These are phyloP conservation scores for Drosophila eohydei DNA, from an alignment of 2,888 invertebrate species.

Conservation along the genomic window DNA sequence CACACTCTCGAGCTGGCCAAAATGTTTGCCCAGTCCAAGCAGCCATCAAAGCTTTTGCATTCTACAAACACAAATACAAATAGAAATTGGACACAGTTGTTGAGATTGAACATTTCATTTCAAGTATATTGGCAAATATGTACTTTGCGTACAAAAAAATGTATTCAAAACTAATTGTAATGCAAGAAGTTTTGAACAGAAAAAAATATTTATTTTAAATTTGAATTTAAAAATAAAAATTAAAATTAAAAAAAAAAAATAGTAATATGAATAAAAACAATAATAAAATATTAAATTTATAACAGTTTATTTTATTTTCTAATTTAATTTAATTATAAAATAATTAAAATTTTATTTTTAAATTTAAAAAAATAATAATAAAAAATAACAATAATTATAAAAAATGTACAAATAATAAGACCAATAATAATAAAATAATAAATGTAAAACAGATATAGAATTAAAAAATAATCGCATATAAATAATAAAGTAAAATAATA, in stretches of 20 bases:
- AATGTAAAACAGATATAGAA: too few relatives aligned
- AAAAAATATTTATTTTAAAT: too few relatives aligned
- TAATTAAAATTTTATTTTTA: background rate
- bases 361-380: background rate
- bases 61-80: constrained; percentile 58
- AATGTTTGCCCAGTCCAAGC: constrained; percentile 62
- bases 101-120: constrained; percentile 2
- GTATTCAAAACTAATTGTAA: background rate
- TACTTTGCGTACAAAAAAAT: background rate
- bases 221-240: background rate
- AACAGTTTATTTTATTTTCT: too few relatives aligned
- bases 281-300: too few relatives aligned
- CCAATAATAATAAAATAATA: background rate
- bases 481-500: too few relatives aligned
- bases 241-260: too few relatives aligned
- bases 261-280: too few relatives aligned
- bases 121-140: constrained; percentile 19
- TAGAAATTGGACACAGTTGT: background rate
- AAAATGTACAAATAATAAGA: background rate
- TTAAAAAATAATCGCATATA: too few relatives aligned
- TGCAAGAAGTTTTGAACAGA: too few relatives aligned
- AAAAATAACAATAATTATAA: background rate
- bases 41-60: constrained; percentile 62
- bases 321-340: too few relatives aligned
- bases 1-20: constrained; percentile 38